Evolutionary conservation across 92 coral and sea anemone genomes (phyloP), one percentile per base, ranked within the genome.

Genomic region (Paramuricea clavata): DNA sequence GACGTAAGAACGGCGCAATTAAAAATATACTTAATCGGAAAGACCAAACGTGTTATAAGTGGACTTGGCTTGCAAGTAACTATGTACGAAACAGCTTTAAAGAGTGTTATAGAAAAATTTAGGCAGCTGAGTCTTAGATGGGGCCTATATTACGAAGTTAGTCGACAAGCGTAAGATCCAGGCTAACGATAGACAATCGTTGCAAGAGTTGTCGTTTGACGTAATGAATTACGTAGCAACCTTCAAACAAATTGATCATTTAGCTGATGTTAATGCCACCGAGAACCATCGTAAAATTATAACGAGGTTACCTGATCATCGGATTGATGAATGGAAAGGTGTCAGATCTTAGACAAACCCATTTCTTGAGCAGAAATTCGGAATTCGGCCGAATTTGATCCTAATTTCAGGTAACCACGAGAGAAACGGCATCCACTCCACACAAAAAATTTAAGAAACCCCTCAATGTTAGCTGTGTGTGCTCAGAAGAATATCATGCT

Each of bases 61-160:
- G 88, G 91, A 57, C 81, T 90, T 21, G 93, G 93, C 15, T 90
- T 86, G 0, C 64, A 90, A 52, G 87, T 87, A 3, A 50, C 80
- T 2, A 90, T 90, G 88, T 82, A 87, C 35, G 86, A 85, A 7
- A 87, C 93, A 1, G 88, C 91, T 15, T 62, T 87, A 61, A 83
- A 76, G 39, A 52, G 61, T n/a, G 74, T 82, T 15, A 90, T 86
- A 87, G 89, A 81, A 49, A 80, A 90, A 27, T 90, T 90, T 17
- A 85, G 91, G 2, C 79, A 65, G 61, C 86, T 81, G 42, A 87
- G 91, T 47, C 41, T 81, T 90, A 9, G 93, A 80, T 33, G 25
- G 91, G 21, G 87, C 93, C 4, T 19, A 68, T 6, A 43, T 90
- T 23, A 87, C 47, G 50, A 90, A 43, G 64, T n/a, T 90, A 19